Conservation (phyloP, 2,113 vertebrate species). For the Chinchilla lanigera region DNA sequence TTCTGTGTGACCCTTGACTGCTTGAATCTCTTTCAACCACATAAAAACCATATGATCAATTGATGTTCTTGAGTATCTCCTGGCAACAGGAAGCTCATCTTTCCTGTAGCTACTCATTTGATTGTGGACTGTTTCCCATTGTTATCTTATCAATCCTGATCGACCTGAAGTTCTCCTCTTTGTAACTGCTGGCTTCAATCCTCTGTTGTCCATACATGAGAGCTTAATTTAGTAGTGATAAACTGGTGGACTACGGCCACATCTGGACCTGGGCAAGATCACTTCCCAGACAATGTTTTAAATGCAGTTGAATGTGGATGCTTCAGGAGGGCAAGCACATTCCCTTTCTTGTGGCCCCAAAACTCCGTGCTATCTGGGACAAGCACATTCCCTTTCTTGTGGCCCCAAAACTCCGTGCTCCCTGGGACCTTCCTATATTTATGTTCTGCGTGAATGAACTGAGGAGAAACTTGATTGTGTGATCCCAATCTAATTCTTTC, state of each 20-base stretch:
- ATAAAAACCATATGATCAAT: not conserved
- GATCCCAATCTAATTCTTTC: slow-evolving; percentile 39
- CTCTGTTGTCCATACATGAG: not conserved
- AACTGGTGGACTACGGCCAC: not conserved
- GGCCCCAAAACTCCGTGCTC: fast-evolving
- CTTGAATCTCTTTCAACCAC: not conserved
- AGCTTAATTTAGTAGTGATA: not conserved
- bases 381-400: not conserved
- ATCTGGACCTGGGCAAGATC: not conserved
- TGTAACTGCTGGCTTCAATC: not conserved
- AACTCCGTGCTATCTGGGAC: too few relatives aligned
- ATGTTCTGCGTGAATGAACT: not conserved
- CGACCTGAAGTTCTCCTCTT: not conserved
- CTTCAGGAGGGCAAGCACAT: not conserved
- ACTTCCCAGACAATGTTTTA: not conserved
- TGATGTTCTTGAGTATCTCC: not conserved
- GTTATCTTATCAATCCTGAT: not conserved
- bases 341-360: not conserved
- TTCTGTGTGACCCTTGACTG: not conserved
- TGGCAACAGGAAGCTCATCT: not conserved
- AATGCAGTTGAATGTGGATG: not conserved
- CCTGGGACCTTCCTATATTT: not conserved
- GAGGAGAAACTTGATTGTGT: slow-evolving; percentile 31
- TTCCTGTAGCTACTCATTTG: not conserved
- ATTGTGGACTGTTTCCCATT: not conserved